A percentile compares a stretch with the other conserved stretches of the same genome.
Conservation (phyloP, 2,113 vertebrate species). For the Scophthalmus maximus region DNA sequence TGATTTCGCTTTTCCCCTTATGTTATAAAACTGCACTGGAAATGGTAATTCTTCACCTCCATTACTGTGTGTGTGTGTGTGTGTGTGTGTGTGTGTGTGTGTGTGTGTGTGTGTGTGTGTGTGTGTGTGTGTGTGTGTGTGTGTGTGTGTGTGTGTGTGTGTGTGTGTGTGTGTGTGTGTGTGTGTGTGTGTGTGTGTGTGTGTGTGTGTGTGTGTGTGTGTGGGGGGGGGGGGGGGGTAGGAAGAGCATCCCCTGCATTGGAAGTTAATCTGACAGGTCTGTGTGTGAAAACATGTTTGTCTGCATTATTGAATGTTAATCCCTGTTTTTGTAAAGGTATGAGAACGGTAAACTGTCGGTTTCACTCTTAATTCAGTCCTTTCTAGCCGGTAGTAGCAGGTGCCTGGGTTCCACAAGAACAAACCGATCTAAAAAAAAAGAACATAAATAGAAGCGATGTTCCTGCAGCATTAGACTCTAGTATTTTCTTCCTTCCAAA, state of each 20-base stretch:
- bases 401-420: conserved; percentile 34
- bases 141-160: no score
- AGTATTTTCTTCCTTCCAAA: not conserved
- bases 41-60: conserved; percentile 14
- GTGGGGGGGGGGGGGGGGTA: no score
- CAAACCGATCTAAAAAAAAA: conserved; percentile 1
- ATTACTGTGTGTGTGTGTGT: not conserved
- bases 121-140: no score
- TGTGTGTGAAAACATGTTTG: conserved; percentile 17
- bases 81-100: no score
- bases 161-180: no score
- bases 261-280: conserved; percentile 12
- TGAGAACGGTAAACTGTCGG: conserved; percentile 5
- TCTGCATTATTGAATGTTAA: no score
- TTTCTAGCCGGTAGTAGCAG: conserved; percentile 15
- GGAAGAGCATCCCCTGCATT: conserved; percentile 15
- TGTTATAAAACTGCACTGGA: conserved; percentile 48
- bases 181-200: no score
- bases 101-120: no score
- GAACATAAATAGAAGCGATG: conserved; percentile 4
- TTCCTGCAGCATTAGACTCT: not conserved
- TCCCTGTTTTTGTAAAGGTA: conserved; percentile 43
- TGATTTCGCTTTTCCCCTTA: conserved; percentile 5
- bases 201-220: no score
- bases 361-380: conserved; percentile 1